Evolutionary conservation across 2,113 vertebrate genomes (phyloP).

Genomic region (Talpa occidentalis): DNA sequence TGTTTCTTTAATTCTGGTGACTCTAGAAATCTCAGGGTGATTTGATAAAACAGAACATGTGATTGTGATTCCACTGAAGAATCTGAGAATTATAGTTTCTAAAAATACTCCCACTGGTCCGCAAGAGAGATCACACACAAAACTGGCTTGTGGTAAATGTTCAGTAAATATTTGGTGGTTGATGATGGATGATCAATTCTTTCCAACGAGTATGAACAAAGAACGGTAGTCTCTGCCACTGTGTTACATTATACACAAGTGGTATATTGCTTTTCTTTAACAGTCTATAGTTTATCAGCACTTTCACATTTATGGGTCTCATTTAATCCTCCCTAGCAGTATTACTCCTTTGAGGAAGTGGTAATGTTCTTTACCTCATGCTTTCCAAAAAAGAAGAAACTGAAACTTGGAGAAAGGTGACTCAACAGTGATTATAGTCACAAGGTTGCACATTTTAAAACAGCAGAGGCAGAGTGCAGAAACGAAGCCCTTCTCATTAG

Average conservation of each 20-base stretch:
- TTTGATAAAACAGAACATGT: neutral
- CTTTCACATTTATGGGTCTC: neutral
- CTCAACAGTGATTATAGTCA: neutral
- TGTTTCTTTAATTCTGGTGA: neutral
- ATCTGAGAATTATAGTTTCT: neutral
- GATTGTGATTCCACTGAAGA: slow-evolving; percentile 8
- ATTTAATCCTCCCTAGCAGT: neutral
- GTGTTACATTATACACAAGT: neutral
- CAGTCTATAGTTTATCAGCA: neutral
- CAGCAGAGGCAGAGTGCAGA: neutral
- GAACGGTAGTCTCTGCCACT: neutral
- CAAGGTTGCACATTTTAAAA: neutral
- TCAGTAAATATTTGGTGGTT: neutral
- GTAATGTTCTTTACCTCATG: neutral
- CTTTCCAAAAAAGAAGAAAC: neutral
- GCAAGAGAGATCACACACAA: neutral
- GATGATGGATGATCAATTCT: neutral
- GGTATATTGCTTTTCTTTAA: neutral
- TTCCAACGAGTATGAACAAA: neutral
- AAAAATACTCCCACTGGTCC: neutral
- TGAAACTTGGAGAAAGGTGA: neutral
- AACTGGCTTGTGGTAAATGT: neutral
- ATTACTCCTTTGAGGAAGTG: neutral
- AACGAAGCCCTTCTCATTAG: neutral
- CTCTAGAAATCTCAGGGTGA: neutral